phyloP scores from a whole-genome alignment of 2,888 invertebrate species.

The Rhorus exstirpatorius region DNA sequence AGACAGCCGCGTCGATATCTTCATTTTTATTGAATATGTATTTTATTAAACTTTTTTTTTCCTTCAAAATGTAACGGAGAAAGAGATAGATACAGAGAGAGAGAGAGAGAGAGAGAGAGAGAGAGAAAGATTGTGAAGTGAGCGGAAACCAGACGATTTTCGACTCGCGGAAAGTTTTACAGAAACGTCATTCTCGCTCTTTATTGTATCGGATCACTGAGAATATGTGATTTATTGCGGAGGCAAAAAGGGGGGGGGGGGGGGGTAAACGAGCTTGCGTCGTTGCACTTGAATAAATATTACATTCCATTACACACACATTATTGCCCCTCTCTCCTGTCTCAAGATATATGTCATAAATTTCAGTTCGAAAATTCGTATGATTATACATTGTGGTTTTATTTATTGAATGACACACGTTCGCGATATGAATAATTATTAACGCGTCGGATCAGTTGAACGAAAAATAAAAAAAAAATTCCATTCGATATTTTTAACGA shows the following conservation, averaged over 20 bases:
- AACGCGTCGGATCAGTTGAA: too few species aligned
- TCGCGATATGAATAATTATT: too few species aligned
- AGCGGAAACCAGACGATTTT: neutral
- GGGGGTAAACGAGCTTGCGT: neutral
- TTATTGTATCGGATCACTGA: constrained; percentile 4
- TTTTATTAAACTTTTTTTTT: neutral
- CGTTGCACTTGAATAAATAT: neutral
- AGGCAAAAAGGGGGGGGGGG: neutral
- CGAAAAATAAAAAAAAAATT: too few species aligned
- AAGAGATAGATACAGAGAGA: too few species aligned
- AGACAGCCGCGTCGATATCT: neutral
- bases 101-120: constrained; percentile 39
- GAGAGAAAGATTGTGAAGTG: constrained; percentile 3
- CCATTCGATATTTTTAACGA: too few species aligned
- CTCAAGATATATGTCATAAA: neutral
- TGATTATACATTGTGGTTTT: too few species aligned
- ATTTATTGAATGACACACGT: too few species aligned
- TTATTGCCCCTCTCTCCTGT: neutral
- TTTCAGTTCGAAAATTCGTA: too few species aligned
- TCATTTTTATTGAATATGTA: constrained; percentile 31
- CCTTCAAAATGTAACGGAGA: constrained; percentile 3
- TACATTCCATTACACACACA: neutral
- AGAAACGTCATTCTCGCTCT: constrained; percentile 18
- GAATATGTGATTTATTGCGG: neutral
- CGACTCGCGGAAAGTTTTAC: constrained; percentile 44